Conservation (phyloP, 1,140 invertebrate genomes). For the Aricia agestis region DNA sequence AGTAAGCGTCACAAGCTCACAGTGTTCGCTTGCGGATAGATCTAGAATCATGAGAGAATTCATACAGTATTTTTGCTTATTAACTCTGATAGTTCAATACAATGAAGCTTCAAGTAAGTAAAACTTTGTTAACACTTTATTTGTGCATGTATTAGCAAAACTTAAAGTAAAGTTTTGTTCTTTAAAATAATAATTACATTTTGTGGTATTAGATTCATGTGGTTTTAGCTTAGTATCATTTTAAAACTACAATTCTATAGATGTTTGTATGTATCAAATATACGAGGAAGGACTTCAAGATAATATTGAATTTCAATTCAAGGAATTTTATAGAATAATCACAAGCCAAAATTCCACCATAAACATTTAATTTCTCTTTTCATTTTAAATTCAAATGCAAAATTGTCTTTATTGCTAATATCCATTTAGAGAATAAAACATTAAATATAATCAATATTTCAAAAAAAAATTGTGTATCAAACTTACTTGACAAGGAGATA, state of each 20-base stretch:
- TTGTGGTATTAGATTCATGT: too few species aligned
- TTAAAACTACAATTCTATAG: too few species aligned
- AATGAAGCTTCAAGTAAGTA: constrained; percentile 32
- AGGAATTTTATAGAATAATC: not conserved
- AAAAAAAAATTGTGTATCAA: too few species aligned
- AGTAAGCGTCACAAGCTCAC: constrained; percentile 33
- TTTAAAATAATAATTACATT: too few species aligned
- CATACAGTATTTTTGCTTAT: constrained; percentile 28
- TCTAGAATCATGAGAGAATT: constrained; percentile 34
- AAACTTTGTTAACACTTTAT: constrained; percentile 4
- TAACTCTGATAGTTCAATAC: constrained; percentile 27
- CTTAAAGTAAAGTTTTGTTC: too few species aligned
- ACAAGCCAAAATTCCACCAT: not conserved
- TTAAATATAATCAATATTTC: too few species aligned
- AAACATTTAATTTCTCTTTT: not conserved
- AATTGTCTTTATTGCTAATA: too few species aligned
- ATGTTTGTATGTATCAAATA: constrained; percentile 4
- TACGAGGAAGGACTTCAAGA: not conserved
- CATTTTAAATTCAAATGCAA: not conserved
- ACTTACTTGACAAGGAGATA: too few species aligned
- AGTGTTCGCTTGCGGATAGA: constrained; percentile 36
- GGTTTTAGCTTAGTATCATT: too few species aligned
- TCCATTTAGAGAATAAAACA: too few species aligned
- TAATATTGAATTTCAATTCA: not conserved
- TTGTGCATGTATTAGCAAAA: not conserved